Evolutionary conservation across 2,888 invertebrate species (phyloP).

Genomic region (Megamerina dolium): DNA sequence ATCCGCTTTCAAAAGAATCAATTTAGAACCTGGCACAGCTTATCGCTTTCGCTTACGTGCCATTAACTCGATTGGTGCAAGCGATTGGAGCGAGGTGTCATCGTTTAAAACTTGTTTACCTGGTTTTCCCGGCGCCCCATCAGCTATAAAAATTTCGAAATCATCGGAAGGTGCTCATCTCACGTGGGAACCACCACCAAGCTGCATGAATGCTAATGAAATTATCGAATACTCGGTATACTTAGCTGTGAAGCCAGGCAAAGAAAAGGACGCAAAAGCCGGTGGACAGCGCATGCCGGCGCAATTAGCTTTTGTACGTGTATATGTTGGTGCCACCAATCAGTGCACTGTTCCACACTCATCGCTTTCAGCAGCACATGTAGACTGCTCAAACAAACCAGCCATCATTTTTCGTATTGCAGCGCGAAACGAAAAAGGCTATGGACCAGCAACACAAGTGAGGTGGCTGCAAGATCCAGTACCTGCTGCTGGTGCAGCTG

Average conservation of each 20-base stretch:
- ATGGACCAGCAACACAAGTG: slow-evolving; percentile 29
- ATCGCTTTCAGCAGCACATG: slow-evolving; percentile 25
- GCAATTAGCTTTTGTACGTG: slow-evolving; percentile 27
- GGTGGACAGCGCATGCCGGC: slow-evolving; percentile 21
- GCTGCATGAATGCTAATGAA: slow-evolving; percentile 24
- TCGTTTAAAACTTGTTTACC: slow-evolving; percentile 26
- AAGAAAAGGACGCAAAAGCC: slow-evolving; percentile 21
- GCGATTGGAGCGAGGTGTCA: slow-evolving; percentile 25
- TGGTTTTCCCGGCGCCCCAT: slow-evolving; percentile 28
- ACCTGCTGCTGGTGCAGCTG: slow-evolving; percentile 9
- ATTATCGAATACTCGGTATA: slow-evolving; percentile 29
- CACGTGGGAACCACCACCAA: slow-evolving; percentile 29
- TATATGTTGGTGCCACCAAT: slow-evolving; percentile 27
- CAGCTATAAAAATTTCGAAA: slow-evolving; percentile 29
- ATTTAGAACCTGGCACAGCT: slow-evolving; percentile 26
- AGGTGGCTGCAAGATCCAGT: slow-evolving; percentile 28
- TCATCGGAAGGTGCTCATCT: slow-evolving; percentile 28
- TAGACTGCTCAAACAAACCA: slow-evolving; percentile 28
- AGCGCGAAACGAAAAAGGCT: slow-evolving; percentile 29
- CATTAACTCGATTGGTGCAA: slow-evolving; percentile 24
- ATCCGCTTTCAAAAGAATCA: slow-evolving; percentile 19
- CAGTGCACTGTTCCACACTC: slow-evolving; percentile 27
- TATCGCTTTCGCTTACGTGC: slow-evolving; percentile 28
- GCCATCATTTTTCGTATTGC: slow-evolving; percentile 29
- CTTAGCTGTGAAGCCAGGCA: slow-evolving; percentile 27